phyloP scores from a whole-genome alignment of 2,888 invertebrate genomes.

The Tetropium fuscum region DNA sequence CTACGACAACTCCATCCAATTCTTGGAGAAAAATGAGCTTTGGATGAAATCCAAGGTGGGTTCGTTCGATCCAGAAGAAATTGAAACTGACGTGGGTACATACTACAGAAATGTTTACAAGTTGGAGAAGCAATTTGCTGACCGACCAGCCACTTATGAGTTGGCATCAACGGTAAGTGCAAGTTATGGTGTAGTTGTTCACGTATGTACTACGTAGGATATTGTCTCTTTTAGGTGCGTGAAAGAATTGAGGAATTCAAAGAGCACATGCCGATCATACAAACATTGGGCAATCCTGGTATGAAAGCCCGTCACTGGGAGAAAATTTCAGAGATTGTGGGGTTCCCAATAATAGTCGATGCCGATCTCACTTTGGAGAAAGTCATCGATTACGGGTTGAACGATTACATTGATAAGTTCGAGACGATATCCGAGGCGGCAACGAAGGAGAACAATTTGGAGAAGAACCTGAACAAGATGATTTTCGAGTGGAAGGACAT shows the following conservation, averaged over 20 bases:
- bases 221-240: constrained; percentile 67
- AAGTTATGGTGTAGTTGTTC: too few species aligned
- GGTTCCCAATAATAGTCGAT: constrained; percentile 90
- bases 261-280: constrained; percentile 89
- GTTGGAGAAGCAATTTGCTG: constrained; percentile 87
- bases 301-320: constrained; percentile 95
- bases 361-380: constrained; percentile 85
- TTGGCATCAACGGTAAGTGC: constrained; percentile 74
- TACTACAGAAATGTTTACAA: constrained; percentile 84
- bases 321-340: constrained; percentile 93
- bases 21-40: constrained; percentile 81
- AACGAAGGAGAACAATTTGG: constrained; percentile 94
- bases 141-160: constrained; percentile 78
- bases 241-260: constrained; percentile 88
- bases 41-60: constrained; percentile 92
- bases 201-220: too few species aligned
- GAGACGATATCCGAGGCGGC: constrained; percentile 94
- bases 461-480: constrained; percentile 91
- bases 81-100: constrained; percentile 82
- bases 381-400: constrained; percentile 90
- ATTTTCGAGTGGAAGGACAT: constrained; percentile 90
- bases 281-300: constrained; percentile 94
- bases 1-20: constrained; percentile 92
- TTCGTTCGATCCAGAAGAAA: constrained; percentile 87
- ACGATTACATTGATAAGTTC: constrained; percentile 89